These are phyloP conservation scores for Meriones unguiculatus DNA, from an alignment of 2,113 vertebrate species.

Conservation along the genomic window DNA sequence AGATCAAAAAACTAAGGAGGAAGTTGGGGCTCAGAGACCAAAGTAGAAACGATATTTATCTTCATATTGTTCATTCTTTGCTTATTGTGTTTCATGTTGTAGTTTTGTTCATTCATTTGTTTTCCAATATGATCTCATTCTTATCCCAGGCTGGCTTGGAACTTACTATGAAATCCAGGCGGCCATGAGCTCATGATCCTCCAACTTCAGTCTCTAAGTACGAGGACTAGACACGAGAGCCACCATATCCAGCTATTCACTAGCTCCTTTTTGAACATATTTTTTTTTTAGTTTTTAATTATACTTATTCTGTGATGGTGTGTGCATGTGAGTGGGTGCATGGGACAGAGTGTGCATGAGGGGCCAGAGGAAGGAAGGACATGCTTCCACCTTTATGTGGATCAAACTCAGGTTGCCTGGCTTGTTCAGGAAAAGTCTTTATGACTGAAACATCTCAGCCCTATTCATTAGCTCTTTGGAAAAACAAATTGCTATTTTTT, in stretches of 20 bases:
- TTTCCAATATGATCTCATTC: not conserved
- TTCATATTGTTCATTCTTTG: not conserved
- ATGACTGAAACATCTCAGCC: not conserved
- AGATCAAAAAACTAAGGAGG: not conserved
- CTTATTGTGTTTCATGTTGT: not conserved
- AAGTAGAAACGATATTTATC: not conserved
- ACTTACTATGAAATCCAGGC: no score
- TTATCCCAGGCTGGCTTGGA: not conserved
- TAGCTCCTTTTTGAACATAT: not conserved
- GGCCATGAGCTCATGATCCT: not conserved
- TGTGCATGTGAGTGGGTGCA: not conserved
- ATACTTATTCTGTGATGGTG: not conserved
- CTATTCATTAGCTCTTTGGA: not conserved
- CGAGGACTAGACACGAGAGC: not conserved
- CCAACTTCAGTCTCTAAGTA: not conserved
- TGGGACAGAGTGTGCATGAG: no score
- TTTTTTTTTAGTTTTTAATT: not conserved
- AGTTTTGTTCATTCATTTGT: not conserved
- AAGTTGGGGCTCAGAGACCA: not conserved
- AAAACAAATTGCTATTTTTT: not conserved
- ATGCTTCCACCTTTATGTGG: not conserved
- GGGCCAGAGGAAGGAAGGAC: not conserved
- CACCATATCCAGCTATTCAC: not conserved
- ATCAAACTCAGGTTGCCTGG: not conserved
- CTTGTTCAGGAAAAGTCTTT: not conserved